These are phyloP conservation scores for Chrysolina americana DNA, from an alignment of 2,888 invertebrate genomes.

Conservation along the genomic window DNA sequence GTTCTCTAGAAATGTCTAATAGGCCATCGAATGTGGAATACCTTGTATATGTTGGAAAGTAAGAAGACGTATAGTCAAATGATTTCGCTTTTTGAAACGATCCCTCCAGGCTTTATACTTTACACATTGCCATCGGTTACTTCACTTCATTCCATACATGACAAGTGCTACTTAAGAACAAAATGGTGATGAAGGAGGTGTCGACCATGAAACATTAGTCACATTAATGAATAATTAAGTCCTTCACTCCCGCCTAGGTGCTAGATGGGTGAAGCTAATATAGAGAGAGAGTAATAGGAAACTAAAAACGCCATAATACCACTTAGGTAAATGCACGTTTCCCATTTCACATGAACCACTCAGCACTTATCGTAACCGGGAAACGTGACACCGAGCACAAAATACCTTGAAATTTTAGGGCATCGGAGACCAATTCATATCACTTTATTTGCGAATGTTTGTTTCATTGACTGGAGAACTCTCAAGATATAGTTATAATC, in stretches of 20 bases:
- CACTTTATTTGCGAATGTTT: constrained; percentile 42
- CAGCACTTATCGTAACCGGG: constrained; percentile 43
- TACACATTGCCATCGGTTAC: no score
- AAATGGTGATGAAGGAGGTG: no score
- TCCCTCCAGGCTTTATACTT: no score
- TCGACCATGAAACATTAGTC: neutral
- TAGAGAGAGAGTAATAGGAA: constrained; percentile 23
- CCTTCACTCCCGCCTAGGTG: constrained; percentile 6
- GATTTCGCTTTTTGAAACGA: no score
- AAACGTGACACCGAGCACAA: constrained; percentile 39
- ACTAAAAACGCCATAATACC: constrained; percentile 42
- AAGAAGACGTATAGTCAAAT: no score
- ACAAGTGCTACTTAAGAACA: no score
- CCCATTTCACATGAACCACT: constrained; percentile 39
- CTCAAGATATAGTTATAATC: neutral
- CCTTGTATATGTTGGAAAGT: no score
- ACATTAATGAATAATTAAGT: constrained; percentile 34
- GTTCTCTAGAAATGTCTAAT: no score
- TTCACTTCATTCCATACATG: no score
- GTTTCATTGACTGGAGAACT: constrained; percentile 26
- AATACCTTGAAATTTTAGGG: constrained; percentile 38
- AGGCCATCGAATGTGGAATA: no score
- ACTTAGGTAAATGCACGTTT: constrained; percentile 44
- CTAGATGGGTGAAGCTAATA: constrained; percentile 10
- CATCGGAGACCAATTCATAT: constrained; percentile 38